phyloP scores from a whole-genome alignment of 2,888 invertebrate genomes.

The Aproaerema taeniolella region DNA sequence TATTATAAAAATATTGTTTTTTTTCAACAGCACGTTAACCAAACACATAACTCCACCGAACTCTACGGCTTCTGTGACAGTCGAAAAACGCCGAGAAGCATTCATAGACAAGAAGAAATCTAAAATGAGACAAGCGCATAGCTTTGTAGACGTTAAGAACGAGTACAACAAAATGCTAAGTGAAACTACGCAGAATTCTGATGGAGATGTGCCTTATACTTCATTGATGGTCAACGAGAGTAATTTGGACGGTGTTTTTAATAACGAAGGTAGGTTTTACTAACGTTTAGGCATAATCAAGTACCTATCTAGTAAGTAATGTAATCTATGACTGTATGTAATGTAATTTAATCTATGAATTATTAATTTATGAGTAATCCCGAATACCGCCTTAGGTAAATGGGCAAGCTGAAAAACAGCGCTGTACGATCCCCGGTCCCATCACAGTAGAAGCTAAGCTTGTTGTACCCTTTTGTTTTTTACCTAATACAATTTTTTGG shows the following conservation, averaged over 20 bases:
- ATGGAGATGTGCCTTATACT: slow-evolving; percentile 61
- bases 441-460: no score
- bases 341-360: no score
- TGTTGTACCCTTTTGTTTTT: no score
- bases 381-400: no score
- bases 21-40: slow-evolving; percentile 80
- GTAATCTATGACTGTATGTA: no score
- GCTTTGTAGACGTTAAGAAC: slow-evolving; percentile 54
- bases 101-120: slow-evolving; percentile 60
- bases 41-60: slow-evolving; percentile 82
- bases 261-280: slow-evolving; percentile 50
- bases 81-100: slow-evolving; percentile 54
- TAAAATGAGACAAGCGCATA: slow-evolving; percentile 57
- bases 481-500: no score
- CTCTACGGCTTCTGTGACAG: slow-evolving; percentile 48
- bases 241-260: slow-evolving; percentile 54
- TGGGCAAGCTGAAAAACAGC: no score
- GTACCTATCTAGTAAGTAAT: no score
- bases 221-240: slow-evolving; percentile 59
- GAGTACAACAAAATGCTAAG: slow-evolving; percentile 47
- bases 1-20: no score
- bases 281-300: no score
- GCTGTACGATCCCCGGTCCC: no score
- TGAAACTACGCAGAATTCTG: slow-evolving; percentile 55
- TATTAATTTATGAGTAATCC: no score